Base-by-base conservation (phyloP, 1,140 invertebrate genomes). In the Stegodyphus mimosarum region DNA sequence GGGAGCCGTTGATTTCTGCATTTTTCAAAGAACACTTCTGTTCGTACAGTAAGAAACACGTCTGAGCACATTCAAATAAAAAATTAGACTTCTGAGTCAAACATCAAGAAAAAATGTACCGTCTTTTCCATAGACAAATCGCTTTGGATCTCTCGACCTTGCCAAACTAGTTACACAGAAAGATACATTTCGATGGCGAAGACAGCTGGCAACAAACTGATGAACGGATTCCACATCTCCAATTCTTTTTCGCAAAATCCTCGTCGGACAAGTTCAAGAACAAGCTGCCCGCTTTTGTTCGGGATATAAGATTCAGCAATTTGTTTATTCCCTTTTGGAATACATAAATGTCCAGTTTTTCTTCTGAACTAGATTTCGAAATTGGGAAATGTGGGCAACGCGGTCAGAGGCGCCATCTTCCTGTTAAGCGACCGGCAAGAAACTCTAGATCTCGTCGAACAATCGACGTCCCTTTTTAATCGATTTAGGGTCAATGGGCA, bases 361-460 rank as follows among this genome's bases (percentile, higher is more conserved):
- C 64, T 63, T 48, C n/a, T 78, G 76, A 78, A 78, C 76, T 69
- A 78, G 76, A 78, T 78, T 78, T 18, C 13, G 50, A 18, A 15
- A 53, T 60, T 49, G 7, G 49, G 15, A 71, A 71, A 71, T 69
- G 60, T 78, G 76, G 76, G 75, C 75, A 77, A 77, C 49, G 60
- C 75, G 75, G 76, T 78, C 64, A 78, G 69, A 69, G 48, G 74
- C 55, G 64, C 74, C 55, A 76, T 64, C 51, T 10, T 51, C 74
- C 74, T 76, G 55, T 76, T 55, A 17, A 49, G 50, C 18, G n/a
- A 49, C 15, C 33, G 33, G 18, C 10, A 15, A 11, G 49, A 11
- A 52, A 63, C 53, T 63, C n/a, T 10, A 10, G 60, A 63, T 13
- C 33, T 33, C 33, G 33, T 18, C 9, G 33, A 67, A 67, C 66